These are phyloP conservation scores for Camponotus vicinus DNA, from an alignment of 1,140 invertebrate genomes.

Conservation along the genomic window DNA sequence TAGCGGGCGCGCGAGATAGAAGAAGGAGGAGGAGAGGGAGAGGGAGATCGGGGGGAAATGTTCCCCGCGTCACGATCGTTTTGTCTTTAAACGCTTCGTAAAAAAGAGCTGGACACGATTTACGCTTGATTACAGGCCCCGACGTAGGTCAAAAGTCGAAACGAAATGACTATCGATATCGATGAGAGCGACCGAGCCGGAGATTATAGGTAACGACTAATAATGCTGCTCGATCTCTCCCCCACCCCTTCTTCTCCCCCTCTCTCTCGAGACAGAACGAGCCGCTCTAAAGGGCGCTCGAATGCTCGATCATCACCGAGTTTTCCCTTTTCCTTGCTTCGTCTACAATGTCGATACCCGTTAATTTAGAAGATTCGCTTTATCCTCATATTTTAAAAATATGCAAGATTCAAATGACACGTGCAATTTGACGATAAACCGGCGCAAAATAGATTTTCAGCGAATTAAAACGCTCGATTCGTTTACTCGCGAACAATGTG, in stretches of 20 bases:
- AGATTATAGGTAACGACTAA: conserved; percentile 84
- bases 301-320: conserved; percentile 43
- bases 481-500: not conserved
- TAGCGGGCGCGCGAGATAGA: not conserved
- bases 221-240: conserved; percentile 73
- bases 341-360: not conserved
- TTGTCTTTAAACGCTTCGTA: conserved; percentile 79
- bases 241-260: not conserved
- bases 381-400: too few relatives aligned
- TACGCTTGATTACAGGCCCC: conserved; percentile 79
- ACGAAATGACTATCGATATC: conserved; percentile 79
- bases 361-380: not conserved
- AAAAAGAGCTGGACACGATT: conserved; percentile 83
- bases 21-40: not conserved
- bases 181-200: conserved; percentile 75
- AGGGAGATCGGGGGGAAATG: conserved; percentile 8
- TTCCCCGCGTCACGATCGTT: conserved; percentile 65
- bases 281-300: conserved; percentile 40
- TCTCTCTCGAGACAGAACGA: conserved; percentile 2
- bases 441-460: not conserved
- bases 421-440: too few relatives aligned
- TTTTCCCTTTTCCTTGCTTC: not conserved
- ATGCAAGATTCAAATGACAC: too few relatives aligned
- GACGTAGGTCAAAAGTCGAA: conserved; percentile 81
- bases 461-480: not conserved